These are phyloP conservation scores for Aphelinus atriplicis DNA, from an alignment of 1,140 invertebrate species.

Conservation along the genomic window DNA sequence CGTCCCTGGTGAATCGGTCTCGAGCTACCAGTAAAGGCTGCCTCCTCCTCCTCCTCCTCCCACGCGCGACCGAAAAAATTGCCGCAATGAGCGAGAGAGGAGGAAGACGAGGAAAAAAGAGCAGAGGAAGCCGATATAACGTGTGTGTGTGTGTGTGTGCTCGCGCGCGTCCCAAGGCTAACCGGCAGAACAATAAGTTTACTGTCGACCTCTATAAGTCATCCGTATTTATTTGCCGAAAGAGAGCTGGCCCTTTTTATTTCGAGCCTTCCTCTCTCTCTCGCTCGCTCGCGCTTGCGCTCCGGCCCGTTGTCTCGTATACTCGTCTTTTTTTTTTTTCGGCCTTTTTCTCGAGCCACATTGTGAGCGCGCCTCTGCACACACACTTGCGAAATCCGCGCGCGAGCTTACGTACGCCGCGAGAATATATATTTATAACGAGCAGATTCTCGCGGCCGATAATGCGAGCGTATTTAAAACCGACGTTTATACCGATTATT, in stretches of 20 bases:
- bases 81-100: conserved; percentile 20
- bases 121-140: conserved; percentile 8
- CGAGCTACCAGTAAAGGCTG: conserved; percentile 20
- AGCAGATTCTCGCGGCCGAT: conserved; percentile 27
- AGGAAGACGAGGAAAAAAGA: neutral
- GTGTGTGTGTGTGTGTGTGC: conserved; percentile 13
- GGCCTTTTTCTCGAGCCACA: conserved; percentile 6
- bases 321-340: neutral
- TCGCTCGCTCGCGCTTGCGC: neutral
- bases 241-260: conserved; percentile 34
- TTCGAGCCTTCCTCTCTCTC: neutral
- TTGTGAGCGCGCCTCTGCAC: conserved; percentile 11
- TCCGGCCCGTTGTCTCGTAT: neutral
- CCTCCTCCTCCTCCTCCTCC: conserved; percentile 33
- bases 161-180: conserved; percentile 32
- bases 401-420: neutral
- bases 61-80: conserved; percentile 32
- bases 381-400: neutral
- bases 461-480: conserved; percentile 14
- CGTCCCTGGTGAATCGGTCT: conserved; percentile 34
- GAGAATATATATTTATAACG: conserved; percentile 33
- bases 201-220: conserved; percentile 42
- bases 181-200: conserved; percentile 41
- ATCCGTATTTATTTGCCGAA: conserved; percentile 42
- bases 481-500: conserved; percentile 13